A percentile compares a stretch with the other conserved stretches of the same genome.
Evolutionary conservation across 2,888 invertebrate genomes (phyloP).

Genomic region (Pachliopta kotzebuea): DNA sequence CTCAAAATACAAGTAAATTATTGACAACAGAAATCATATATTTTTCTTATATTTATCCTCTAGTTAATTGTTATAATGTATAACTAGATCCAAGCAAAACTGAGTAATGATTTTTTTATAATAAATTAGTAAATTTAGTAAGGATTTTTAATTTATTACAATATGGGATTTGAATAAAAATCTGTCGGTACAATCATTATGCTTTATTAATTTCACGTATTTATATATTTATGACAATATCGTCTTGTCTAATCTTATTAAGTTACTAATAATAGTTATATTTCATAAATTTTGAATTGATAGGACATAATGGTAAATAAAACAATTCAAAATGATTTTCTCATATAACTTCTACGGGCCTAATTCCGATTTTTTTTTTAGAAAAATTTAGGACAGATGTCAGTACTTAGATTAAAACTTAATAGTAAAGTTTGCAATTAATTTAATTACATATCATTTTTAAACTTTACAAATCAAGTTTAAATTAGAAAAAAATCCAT

Average conservation of each 20-base stretch:
- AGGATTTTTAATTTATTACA: background rate
- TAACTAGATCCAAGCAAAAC: too few relatives aligned
- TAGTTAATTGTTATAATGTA: too few relatives aligned
- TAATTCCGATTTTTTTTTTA: conserved; percentile 43
- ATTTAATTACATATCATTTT: conserved; percentile 46
- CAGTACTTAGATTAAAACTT: conserved; percentile 66
- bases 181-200: conserved; percentile 77
- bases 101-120: too few relatives aligned
- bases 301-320: conserved; percentile 78
- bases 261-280: conserved; percentile 79
- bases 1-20: too few relatives aligned
- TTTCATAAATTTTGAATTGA: conserved; percentile 79
- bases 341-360: conserved; percentile 58
- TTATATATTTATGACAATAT: conserved; percentile 82
- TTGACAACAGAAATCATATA: too few relatives aligned
- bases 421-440: conserved; percentile 61
- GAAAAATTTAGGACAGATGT: conserved; percentile 57
- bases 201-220: conserved; percentile 82
- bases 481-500: conserved; percentile 50
- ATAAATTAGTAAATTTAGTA: background rate
- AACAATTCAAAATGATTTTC: conserved; percentile 66
- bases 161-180: conserved; percentile 54
- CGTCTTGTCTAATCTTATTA: conserved; percentile 81
- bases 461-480: conserved; percentile 61
- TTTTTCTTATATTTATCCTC: too few relatives aligned